Base-by-base conservation (phyloP, 1,140 invertebrate genomes). In the Tigriopus japonicus region DNA sequence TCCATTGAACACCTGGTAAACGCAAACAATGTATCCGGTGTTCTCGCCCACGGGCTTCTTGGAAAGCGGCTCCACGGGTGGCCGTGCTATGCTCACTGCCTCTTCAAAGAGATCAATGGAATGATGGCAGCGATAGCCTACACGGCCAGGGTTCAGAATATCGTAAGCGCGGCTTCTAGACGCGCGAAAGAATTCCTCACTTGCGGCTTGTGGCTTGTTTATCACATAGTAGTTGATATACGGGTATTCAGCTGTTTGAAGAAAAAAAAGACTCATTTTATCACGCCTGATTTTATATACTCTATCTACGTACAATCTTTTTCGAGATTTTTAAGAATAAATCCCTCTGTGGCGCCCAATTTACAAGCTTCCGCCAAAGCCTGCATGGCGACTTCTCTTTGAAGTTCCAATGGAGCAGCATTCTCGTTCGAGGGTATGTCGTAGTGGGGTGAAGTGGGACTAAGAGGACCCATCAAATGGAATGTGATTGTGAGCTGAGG, bases 221-320 rank as follows among this genome's bases (percentile, higher is more conserved):
- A 89, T 85, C 65, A 89, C 77, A 71, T 89, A 87, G 68, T 89
- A 88, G 1, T 84, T 80, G 72, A 91, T 89, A 72, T 88, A 88
- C 5, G 87, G 87, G 69, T 89, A 90, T 66, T 88, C 85, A 49
- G 85, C 86, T 86, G 70, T n/a, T n/a, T n/a, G 65, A 59, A 56
- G 59, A 42, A 62, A 51, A 14, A 55, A 40, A 12, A 52, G 15
- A 62, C 14, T 35, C n/a, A 19, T 42, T 3, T 62, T 19, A 13
- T 23, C n/a, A 62, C 19, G 3, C 51, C 14, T 58, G 7, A 56
- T 12, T 6, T 9, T 3, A 17, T 23, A 17, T 54, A 13, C 6
- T 7, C 6, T 19, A 19, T 40, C 42, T 51, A 67, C 69, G 73
- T 74, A 85, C 84, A 77, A 70, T 85, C 84, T 69, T 82, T 82